Percentiles rank a stretch among this genome's conserved stretches.
Conservation (phyloP, 2,797 vertebrate genomes). For the Amblyopsis hoosieri region DNA sequence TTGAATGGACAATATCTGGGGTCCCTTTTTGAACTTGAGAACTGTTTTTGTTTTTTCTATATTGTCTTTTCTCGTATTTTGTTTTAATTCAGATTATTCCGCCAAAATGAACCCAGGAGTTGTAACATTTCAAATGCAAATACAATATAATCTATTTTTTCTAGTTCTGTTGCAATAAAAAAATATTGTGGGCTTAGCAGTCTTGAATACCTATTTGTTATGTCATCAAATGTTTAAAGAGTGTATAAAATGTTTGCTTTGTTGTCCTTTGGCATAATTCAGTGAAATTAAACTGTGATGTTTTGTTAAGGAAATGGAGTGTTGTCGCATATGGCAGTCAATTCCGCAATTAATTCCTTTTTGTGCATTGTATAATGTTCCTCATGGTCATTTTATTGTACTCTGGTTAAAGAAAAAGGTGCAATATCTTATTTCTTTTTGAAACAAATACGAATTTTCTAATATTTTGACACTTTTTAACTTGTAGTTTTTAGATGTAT, state of each 20-base stretch:
- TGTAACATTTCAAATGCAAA: constrained; percentile 88
- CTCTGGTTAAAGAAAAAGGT: constrained; percentile 84
- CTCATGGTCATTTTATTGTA: constrained; percentile 86
- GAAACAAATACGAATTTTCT: constrained; percentile 85
- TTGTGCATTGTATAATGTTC: constrained; percentile 83
- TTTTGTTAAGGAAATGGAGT: constrained; percentile 84
- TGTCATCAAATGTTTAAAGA: constrained; percentile 81
- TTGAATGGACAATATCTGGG: constrained; percentile 84
- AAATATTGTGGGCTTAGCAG: constrained; percentile 89
- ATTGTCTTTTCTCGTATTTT: constrained; percentile 56
- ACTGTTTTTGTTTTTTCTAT: constrained; percentile 74
- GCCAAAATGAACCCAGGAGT: constrained; percentile 85
- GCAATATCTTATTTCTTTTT: constrained; percentile 88
- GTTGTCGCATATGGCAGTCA: constrained; percentile 70
- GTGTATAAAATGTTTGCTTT: constrained; percentile 71
- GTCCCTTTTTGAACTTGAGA: constrained; percentile 79
- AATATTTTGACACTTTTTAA: constrained; percentile 84
- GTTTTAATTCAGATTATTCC: constrained; percentile 80
- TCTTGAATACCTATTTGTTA: constrained; percentile 85
- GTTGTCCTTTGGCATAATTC: constrained; percentile 80
- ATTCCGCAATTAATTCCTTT: constrained; percentile 83
- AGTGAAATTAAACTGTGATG: constrained; percentile 86
- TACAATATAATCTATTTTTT: constrained; percentile 85
- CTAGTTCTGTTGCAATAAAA: constrained; percentile 90
- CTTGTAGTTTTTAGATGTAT: constrained; percentile 80